Evolutionary conservation across 2,113 vertebrate genomes (phyloP), one percentile per base, ranked within the genome.

Genomic region (Mesembrinibis cayennensis): DNA sequence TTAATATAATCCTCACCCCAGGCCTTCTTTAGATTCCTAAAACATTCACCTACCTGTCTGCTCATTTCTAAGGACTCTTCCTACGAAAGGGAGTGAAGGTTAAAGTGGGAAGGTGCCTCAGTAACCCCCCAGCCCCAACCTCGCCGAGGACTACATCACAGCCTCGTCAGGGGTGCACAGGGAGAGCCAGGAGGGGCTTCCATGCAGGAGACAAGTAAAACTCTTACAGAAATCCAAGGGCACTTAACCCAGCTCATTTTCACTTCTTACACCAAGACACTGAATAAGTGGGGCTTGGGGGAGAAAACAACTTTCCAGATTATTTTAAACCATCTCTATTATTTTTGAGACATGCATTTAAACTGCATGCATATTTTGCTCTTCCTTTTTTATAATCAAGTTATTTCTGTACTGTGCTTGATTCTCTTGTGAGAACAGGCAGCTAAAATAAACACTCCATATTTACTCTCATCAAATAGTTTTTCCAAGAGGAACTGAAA

Each of bases 381-480:
- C 82, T 85, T 76, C 66, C 40, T 74, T 73, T 30, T 21, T 61
- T 25, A 42, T 29, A 69, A 44, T 52, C 5, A 15, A 84, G 84
- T 40, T 93, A 95, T 91, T 94, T 93, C 82, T 69, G 70, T 53
- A 13, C 81, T 7, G 49, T 7, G 23, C 92, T 77, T 23, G 36
- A 91, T 76, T 76, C 61, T 91, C 71, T 53, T n/a, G 85, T 70
- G 95, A 95, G 90, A 95, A 81, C 34, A 93, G 58, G 53, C 87
- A 90, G 85, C 85, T 90, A 92, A 94, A 94, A 94, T 80, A 94
- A 96, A 95, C 90, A 73, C 79, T 53, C 66, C 21, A 4, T 21
- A 50, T 85, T 85, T 85, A 87, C 45, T 59, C 78, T 36, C 55
- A 79, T 69, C 73, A 56, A 74, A 19, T 5, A 81, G 34, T 36